Conservation (phyloP, 92 coral and sea anemone genomes). For the Zoanthus sansibaricus region DNA sequence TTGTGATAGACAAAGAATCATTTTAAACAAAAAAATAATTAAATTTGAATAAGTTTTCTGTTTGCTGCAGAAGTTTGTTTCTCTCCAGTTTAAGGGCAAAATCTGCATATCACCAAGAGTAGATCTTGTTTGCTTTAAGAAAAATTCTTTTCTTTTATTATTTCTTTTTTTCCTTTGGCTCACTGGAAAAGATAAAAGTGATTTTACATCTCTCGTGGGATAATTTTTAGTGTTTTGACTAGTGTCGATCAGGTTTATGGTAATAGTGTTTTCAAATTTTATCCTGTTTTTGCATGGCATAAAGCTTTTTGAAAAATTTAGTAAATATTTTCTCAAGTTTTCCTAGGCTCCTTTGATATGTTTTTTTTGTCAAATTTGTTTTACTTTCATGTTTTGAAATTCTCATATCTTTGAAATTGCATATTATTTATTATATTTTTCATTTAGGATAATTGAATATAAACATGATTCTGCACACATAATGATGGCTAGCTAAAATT, state of each 20-base stretch:
- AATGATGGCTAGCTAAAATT: not conserved
- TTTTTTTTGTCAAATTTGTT: not conserved
- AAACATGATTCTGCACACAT: not conserved
- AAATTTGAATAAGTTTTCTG: conserved; percentile 16
- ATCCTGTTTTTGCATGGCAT: not conserved
- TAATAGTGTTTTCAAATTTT: conserved; percentile 11
- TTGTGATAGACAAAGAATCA: conserved; percentile 5
- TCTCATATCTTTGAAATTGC: not conserved
- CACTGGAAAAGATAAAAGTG: not conserved
- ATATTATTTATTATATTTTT: not conserved
- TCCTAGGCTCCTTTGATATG: not conserved
- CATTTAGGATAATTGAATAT: not conserved
- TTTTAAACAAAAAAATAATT: conserved; percentile 2
- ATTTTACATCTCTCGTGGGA: not conserved
- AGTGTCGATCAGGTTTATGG: not conserved
- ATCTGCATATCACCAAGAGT: conserved; percentile 2
- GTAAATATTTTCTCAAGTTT: not conserved
- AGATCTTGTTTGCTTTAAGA: not conserved
- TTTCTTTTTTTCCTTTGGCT: not conserved
- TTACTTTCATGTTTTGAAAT: not conserved
- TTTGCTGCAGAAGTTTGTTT: conserved; percentile 18
- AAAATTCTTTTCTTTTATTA: not conserved
- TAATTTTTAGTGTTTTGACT: conserved; percentile 3
- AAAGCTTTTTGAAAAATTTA: not conserved
- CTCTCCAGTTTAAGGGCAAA: conserved; percentile 2